A percentile compares a stretch with the other conserved stretches of the same genome.
These are phyloP conservation scores for Drosophila kanapiae DNA, from an alignment of 1,140 invertebrate genomes.

Conservation along the genomic window DNA sequence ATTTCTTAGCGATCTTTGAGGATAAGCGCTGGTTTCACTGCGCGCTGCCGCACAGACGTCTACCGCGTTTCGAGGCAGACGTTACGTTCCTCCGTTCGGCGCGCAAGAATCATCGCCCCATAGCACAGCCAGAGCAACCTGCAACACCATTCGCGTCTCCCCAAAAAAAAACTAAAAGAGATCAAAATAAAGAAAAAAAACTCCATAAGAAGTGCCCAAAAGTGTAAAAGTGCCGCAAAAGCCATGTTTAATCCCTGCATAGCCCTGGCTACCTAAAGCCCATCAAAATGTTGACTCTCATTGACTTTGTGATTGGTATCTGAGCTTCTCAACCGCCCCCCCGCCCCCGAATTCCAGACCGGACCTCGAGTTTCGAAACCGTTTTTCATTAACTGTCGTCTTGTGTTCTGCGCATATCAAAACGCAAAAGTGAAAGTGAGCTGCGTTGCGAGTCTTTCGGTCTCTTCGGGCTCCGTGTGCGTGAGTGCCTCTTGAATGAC, in stretches of 20 bases:
- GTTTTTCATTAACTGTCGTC: constrained; percentile 48
- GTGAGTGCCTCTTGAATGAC: constrained; percentile 78
- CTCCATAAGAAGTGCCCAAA: constrained; percentile 10
- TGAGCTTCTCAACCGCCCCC: constrained; percentile 18
- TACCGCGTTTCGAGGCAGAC: constrained; percentile 80
- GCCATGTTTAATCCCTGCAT: constrained; percentile 18
- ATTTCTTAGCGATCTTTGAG: constrained; percentile 83
- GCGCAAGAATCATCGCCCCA: constrained; percentile 65
- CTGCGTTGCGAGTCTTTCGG: constrained; percentile 19
- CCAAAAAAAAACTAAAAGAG: background rate
- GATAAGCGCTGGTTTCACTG: constrained; percentile 82
- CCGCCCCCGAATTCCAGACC: background rate
- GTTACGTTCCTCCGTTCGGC: constrained; percentile 76
- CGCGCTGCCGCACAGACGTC: constrained; percentile 83
- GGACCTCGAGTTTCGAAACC: constrained; percentile 23
- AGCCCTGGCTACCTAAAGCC: constrained; percentile 22
- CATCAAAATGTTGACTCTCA: constrained; percentile 66
- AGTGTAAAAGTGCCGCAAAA: constrained; percentile 16
- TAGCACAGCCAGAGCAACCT: constrained; percentile 9
- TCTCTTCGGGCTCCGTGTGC: constrained; percentile 52
- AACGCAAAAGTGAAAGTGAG: constrained; percentile 79
- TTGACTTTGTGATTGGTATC: constrained; percentile 60
- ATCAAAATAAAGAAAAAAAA: background rate
- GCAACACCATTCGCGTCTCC: constrained; percentile 40
- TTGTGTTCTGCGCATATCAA: constrained; percentile 75